phyloP scores from a whole-genome alignment of 1,140 invertebrate genomes.

The Mactra quadrangularis region DNA sequence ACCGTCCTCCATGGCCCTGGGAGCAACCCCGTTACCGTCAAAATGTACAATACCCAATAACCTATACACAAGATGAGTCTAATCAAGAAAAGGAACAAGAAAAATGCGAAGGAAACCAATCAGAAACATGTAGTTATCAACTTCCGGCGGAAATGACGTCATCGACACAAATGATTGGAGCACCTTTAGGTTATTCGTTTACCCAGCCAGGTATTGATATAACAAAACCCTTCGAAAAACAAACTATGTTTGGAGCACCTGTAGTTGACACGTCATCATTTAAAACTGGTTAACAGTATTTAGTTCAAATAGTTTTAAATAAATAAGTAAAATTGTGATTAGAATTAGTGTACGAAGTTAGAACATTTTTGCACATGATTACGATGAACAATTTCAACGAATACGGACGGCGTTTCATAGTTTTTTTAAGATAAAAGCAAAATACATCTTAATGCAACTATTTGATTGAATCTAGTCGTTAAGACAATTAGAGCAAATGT shows the following conservation, averaged over 20 bases:
- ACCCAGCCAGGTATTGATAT: conserved; percentile 48
- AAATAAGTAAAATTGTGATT: too few relatives aligned
- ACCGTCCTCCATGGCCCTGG: conserved; percentile 71
- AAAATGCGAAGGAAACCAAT: background rate
- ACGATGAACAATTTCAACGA: too few relatives aligned
- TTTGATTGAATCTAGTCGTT: too few relatives aligned
- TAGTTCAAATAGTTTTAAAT: too few relatives aligned
- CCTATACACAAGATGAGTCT: conserved; percentile 12
- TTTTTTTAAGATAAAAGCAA: too few relatives aligned
- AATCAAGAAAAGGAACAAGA: conserved; percentile 13
- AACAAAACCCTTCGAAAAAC: conserved; percentile 47
- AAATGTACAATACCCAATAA: conserved; percentile 63
- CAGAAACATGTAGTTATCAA: background rate
- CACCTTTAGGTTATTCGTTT: conserved; percentile 44
- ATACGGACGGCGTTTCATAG: too few relatives aligned
- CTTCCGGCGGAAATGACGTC: background rate
- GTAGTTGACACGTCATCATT: conserved; percentile 49
- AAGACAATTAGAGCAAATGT: too few relatives aligned
- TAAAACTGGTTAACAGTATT: conserved; percentile 35
- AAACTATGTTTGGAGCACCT: conserved; percentile 48
- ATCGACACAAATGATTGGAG: background rate
- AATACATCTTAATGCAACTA: too few relatives aligned
- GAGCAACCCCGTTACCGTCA: conserved; percentile 72
- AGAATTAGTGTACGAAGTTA: too few relatives aligned
- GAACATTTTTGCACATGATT: too few relatives aligned